A percentile compares a stretch with the other conserved stretches of the same genome.
These are phyloP conservation scores for Drosophila albomicans DNA, from an alignment of 1,140 invertebrate genomes.

Conservation along the genomic window DNA sequence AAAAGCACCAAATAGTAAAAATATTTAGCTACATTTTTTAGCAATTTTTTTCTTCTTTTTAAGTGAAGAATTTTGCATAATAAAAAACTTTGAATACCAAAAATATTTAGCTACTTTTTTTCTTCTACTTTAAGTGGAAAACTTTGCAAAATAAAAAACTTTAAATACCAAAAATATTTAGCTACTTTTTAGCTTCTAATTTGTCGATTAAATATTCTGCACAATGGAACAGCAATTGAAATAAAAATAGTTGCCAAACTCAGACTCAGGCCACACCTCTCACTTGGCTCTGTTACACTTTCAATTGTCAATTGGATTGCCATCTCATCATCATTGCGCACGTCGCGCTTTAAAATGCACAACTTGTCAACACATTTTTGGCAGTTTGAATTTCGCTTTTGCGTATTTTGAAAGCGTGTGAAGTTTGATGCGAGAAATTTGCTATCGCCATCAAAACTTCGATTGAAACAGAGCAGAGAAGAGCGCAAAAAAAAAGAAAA, in stretches of 20 bases:
- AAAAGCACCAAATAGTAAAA: too few species aligned
- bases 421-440: constrained; percentile 31
- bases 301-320: constrained; percentile 17
- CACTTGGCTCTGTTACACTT: constrained; percentile 20
- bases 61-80: constrained; percentile 18
- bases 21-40: neutral
- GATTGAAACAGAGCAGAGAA: neutral
- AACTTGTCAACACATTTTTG: constrained; percentile 27
- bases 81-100: neutral
- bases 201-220: too few species aligned
- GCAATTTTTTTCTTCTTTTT: neutral
- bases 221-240: too few species aligned
- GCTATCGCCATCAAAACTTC: neutral
- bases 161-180: neutral
- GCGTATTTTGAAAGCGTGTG: constrained; percentile 41
- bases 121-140: neutral
- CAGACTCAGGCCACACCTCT: constrained; percentile 14
- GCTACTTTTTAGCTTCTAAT: too few species aligned
- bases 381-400: constrained; percentile 48
- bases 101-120: neutral
- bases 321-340: constrained; percentile 8
- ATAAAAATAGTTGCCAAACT: too few species aligned
- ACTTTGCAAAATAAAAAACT: neutral
- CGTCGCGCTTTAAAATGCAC: constrained; percentile 40
- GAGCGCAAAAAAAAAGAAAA: neutral